Percentiles rank a stretch among this genome's conserved stretches.
Evolutionary conservation across 2,888 invertebrate genomes (phyloP).

Genomic region (Tribolium freemani): DNA sequence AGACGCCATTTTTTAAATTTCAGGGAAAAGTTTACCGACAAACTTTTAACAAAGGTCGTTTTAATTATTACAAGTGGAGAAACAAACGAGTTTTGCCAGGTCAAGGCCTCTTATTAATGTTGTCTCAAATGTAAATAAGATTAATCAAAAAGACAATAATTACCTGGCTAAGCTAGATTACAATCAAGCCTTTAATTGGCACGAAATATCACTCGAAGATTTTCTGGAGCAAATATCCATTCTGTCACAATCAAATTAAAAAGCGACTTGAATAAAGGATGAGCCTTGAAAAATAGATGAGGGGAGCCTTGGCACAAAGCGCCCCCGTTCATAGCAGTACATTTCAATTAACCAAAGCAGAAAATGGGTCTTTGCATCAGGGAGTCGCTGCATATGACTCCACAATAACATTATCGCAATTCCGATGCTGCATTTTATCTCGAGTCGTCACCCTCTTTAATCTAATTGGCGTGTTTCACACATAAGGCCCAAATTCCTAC

Average conservation of each 20-base stretch:
- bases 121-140: conserved; percentile 25
- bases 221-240: conserved; percentile 11
- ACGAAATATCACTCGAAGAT: conserved; percentile 17
- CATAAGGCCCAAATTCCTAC: conserved; percentile 41
- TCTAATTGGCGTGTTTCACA: conserved; percentile 44
- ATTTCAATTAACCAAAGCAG: conserved; percentile 21
- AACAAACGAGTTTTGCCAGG: not conserved
- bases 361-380: not conserved
- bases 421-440: conserved; percentile 25
- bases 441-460: conserved; percentile 39
- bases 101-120: conserved; percentile 28
- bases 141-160: conserved; percentile 4
- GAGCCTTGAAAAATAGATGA: conserved; percentile 25
- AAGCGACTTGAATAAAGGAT: conserved; percentile 21
- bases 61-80: not conserved
- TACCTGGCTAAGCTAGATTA: not conserved
- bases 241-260: conserved; percentile 31
- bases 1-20: not conserved
- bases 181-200: not conserved
- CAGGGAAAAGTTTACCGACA: not conserved
- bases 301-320: conserved; percentile 16
- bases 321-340: conserved; percentile 6
- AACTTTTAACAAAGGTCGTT: not conserved
- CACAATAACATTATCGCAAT: conserved; percentile 11
- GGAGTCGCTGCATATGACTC: not conserved